These are phyloP conservation scores for Ceratosolen fusciceps DNA, from an alignment of 1,140 invertebrate species.

Conservation along the genomic window DNA sequence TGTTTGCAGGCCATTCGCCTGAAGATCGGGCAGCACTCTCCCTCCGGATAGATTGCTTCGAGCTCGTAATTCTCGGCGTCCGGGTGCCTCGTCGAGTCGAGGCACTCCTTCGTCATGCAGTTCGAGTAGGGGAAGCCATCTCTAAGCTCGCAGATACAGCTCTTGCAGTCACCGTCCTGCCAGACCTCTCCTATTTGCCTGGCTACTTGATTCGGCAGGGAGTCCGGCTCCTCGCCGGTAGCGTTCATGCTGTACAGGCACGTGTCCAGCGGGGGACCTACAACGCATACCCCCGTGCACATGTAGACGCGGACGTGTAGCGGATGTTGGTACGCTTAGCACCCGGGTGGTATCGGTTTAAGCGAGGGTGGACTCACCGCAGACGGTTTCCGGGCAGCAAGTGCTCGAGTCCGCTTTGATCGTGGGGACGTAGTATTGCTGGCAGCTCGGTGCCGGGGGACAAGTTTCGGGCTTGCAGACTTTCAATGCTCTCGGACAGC, in stretches of 20 bases:
- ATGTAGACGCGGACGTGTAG: neutral
- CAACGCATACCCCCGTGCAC: slow-evolving; percentile 17
- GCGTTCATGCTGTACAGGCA: slow-evolving; percentile 77
- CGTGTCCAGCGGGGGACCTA: slow-evolving; percentile 78
- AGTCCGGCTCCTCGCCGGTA: slow-evolving; percentile 62
- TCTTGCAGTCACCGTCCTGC: slow-evolving; percentile 79
- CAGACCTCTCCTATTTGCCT: slow-evolving; percentile 75
- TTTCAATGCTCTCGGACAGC: slow-evolving; percentile 76
- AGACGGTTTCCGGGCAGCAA: slow-evolving; percentile 79
- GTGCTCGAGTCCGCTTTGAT: slow-evolving; percentile 65
- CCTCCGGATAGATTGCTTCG: slow-evolving; percentile 69
- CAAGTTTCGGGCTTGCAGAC: slow-evolving; percentile 77
- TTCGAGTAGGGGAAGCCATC: slow-evolving; percentile 53
- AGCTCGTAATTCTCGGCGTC: slow-evolving; percentile 72
- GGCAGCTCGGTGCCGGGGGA: slow-evolving; percentile 74
- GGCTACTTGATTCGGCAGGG: slow-evolving; percentile 67
- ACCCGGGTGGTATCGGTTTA: no score
- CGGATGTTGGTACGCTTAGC: neutral
- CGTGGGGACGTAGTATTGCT: slow-evolving; percentile 72
- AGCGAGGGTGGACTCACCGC: slow-evolving; percentile 69
- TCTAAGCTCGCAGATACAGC: slow-evolving; percentile 73
- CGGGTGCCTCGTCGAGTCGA: slow-evolving; percentile 59
- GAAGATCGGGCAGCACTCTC: slow-evolving; percentile 76
- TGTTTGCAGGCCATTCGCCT: slow-evolving; percentile 76
- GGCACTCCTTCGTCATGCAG: slow-evolving; percentile 70